Evolutionary conservation across 2,797 vertebrate genomes (phyloP).

Genomic region (Microctenopoma lineatum): DNA sequence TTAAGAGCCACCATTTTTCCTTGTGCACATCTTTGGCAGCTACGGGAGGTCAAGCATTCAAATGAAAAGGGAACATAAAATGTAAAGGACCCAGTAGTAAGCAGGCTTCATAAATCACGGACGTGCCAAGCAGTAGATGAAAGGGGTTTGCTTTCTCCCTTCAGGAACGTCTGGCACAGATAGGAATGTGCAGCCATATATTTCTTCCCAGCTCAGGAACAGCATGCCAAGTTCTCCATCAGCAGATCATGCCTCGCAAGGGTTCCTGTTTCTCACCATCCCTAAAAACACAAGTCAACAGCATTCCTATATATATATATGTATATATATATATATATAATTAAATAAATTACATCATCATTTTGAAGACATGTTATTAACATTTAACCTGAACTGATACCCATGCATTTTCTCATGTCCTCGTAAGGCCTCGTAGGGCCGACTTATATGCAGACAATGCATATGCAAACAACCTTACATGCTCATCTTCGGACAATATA

Average conservation of each 20-base stretch:
- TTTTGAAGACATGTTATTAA: no score
- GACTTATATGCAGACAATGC: no score
- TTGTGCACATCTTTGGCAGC: slow-evolving; percentile 20
- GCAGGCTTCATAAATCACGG: slow-evolving; percentile 52
- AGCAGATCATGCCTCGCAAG: slow-evolving; percentile 1
- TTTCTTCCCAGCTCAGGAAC: slow-evolving; percentile 33
- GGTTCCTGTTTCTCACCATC: slow-evolving; percentile 3
- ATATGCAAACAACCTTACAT: no score
- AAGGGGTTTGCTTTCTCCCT: slow-evolving; percentile 41
- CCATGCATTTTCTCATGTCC: no score
- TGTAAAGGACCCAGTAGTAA: slow-evolving; percentile 44
- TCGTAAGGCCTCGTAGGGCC: no score
- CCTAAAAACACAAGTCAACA: slow-evolving; percentile 4
- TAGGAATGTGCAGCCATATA: slow-evolving; percentile 41
- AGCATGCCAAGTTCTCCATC: slow-evolving; percentile 42
- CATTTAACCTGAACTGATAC: no score
- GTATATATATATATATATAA: background rate
- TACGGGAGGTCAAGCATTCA: slow-evolving; percentile 54
- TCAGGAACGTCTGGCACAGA: slow-evolving; percentile 46
- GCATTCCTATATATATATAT: background rate
- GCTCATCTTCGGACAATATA: no score
- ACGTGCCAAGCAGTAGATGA: slow-evolving; percentile 37
- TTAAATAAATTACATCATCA: no score
- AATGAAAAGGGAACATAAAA: slow-evolving; percentile 47
- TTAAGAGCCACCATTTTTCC: slow-evolving; percentile 44